Evolutionary conservation across 2,113 vertebrate species (phyloP), one percentile per base, ranked within the genome.

Genomic region (Dipodomys stephensi): DNA sequence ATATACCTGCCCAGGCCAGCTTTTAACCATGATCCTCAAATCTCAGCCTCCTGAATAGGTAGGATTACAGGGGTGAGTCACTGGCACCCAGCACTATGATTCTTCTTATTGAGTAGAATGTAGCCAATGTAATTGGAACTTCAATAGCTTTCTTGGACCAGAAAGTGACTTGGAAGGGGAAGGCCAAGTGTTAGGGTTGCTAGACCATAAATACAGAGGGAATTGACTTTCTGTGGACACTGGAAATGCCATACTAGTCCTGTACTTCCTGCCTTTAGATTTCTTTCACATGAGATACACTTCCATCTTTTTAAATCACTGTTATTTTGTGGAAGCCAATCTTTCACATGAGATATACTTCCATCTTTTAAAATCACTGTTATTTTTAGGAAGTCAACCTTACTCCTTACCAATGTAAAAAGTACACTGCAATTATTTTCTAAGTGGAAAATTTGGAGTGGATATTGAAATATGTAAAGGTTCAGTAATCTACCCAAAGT

Each of bases 231-330:
- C 25, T 72, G 25, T 16, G 83, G 32, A 76, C 84, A 25, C 74
- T 83, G 18, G 22, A 78, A 77, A 85, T 62, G 13, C 18, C 18
- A 32, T 28, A 15, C 15, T 68, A 85, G 22, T 62, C 64, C 5
- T 78, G 19, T 27, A 73, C 39, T 73, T 85, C 10, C 49, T 82
- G 10, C 35, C 62, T 62, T 30, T 78, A 83, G 8, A 91, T 4
- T 88, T 79, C 32, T 83, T 87, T 94, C n/a, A 73, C 8, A n/a
- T 83, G 22, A 90, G 25, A 80, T 22, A 79, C 89, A 80, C 4
- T 65, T 74, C 6, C 11, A 74, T 16, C 27, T 85, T 57, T 74
- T 87, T 27, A 73, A 68, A 18, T 49, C 18, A 57, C 20, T 39
- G 1, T 87, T 83, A 93, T 28, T 77, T 71, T 95, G 39, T 4